A percentile compares a stretch with the other conserved stretches of the same genome.
phyloP scores from a whole-genome alignment of 1,140 invertebrate genomes.

The Ips nitidus region DNA sequence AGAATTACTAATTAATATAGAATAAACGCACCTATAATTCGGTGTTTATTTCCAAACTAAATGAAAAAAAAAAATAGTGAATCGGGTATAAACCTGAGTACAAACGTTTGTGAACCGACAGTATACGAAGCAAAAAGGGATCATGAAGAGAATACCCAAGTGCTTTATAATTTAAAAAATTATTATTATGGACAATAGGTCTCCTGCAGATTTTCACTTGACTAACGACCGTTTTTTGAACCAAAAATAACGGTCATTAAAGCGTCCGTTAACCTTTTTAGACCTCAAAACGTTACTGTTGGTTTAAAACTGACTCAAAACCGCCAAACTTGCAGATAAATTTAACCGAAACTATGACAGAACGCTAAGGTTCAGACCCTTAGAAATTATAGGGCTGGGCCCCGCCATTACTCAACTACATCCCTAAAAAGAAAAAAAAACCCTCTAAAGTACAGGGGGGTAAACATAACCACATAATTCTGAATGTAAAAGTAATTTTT shows the following conservation, averaged over 20 bases:
- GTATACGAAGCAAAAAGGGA: conserved; percentile 44
- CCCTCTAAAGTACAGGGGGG: conserved; percentile 21
- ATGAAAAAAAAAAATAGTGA: conserved; percentile 42
- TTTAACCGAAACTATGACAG: too few species aligned
- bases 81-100: conserved; percentile 47
- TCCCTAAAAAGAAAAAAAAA: neutral
- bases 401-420: too few species aligned
- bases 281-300: conserved; percentile 54
- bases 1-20: conserved; percentile 43
- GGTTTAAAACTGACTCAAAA: conserved; percentile 45
- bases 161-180: conserved; percentile 47
- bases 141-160: conserved; percentile 51
- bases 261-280: conserved; percentile 41
- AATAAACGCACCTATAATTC: conserved; percentile 43
- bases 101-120: conserved; percentile 48
- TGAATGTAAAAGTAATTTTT: conserved; percentile 54
- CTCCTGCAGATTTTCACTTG: conserved; percentile 52
- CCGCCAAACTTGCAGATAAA: neutral
- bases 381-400: too few species aligned
- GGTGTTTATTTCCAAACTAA: conserved; percentile 47
- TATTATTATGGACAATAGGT: conserved; percentile 31
- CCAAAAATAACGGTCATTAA: conserved; percentile 8
- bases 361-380: too few species aligned
- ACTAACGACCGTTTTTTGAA: conserved; percentile 40
- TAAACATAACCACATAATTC: conserved; percentile 25